Percentiles rank a stretch among this genome's conserved stretches.
These are phyloP conservation scores for Theocolax elegans DNA, from an alignment of 1,140 invertebrate genomes.

Conservation along the genomic window DNA sequence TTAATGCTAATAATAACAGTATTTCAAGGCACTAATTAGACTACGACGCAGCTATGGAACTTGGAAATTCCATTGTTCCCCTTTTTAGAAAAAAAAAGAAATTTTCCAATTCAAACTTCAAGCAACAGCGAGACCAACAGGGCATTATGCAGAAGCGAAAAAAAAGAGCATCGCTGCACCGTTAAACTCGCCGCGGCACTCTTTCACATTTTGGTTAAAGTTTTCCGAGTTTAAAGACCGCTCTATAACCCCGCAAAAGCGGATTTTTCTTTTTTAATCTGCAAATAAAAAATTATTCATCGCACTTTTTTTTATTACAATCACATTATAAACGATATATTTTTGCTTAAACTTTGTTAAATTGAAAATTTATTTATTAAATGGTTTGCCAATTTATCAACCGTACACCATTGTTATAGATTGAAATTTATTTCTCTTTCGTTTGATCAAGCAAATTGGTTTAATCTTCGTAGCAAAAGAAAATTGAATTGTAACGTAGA, in stretches of 20 bases:
- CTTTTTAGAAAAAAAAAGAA: conserved; percentile 9
- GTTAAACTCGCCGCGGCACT: conserved; percentile 8
- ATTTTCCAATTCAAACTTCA: conserved; percentile 20
- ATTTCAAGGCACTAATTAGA: conserved; percentile 13
- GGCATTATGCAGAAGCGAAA: conserved; percentile 13
- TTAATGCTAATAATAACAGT: conserved; percentile 14
- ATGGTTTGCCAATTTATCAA: no score
- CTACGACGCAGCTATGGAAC: not conserved
- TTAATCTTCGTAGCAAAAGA: no score
- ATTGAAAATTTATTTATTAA: no score
- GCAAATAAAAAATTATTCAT: no score
- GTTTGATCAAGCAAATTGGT: no score
- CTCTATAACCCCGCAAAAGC: not conserved
- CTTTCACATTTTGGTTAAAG: conserved; percentile 14
- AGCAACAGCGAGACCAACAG: not conserved
- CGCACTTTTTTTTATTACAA: no score
- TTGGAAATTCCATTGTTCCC: conserved; percentile 26
- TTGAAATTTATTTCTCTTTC: no score
- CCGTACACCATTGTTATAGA: no score
- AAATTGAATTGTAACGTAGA: no score
- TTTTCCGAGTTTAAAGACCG: not conserved
- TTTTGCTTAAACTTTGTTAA: no score
- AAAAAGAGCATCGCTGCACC: conserved; percentile 7
- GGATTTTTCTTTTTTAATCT: not conserved
- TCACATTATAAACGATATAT: no score